phyloP scores from a whole-genome alignment of 2,113 vertebrate genomes.

The Condylura cristata region DNA sequence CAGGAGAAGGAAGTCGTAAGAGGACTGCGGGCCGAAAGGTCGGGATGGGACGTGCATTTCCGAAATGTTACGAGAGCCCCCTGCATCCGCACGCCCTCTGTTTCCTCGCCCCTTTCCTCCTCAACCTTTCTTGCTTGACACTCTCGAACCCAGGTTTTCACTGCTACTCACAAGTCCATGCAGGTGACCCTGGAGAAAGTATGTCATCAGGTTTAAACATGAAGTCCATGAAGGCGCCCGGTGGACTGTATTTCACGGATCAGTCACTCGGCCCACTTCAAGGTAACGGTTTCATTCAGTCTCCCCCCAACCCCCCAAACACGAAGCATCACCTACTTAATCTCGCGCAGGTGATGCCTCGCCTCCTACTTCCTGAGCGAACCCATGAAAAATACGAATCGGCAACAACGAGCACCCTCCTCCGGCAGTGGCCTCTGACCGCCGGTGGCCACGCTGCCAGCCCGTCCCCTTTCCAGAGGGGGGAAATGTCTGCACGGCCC shows the following conservation, averaged over 20 bases:
- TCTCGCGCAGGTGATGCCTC: neutral
- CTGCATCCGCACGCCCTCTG: neutral
- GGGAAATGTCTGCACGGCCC: neutral
- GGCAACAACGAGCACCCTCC: neutral
- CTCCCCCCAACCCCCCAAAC: neutral
- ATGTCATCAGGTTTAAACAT: neutral
- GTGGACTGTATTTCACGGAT: conserved; percentile 5
- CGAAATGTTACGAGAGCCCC: neutral
- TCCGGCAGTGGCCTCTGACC: too few species aligned
- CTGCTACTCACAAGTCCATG: neutral
- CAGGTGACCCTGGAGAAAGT: neutral
- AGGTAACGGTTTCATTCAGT: neutral
- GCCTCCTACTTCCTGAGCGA: neutral
- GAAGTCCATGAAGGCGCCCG: conserved; percentile 2
- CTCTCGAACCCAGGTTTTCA: neutral
- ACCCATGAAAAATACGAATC: neutral
- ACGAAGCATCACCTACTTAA: neutral
- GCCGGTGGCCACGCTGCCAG: rapidly evolving
- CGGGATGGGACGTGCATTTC: neutral
- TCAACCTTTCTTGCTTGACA: neutral
- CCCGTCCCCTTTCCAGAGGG: neutral
- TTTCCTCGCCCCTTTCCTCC: neutral
- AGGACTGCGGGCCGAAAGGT: neutral
- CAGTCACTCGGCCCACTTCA: neutral
- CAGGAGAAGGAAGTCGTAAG: neutral